phyloP scores from a whole-genome alignment of 2,888 invertebrate genomes.

The Leptopilina syphax region DNA sequence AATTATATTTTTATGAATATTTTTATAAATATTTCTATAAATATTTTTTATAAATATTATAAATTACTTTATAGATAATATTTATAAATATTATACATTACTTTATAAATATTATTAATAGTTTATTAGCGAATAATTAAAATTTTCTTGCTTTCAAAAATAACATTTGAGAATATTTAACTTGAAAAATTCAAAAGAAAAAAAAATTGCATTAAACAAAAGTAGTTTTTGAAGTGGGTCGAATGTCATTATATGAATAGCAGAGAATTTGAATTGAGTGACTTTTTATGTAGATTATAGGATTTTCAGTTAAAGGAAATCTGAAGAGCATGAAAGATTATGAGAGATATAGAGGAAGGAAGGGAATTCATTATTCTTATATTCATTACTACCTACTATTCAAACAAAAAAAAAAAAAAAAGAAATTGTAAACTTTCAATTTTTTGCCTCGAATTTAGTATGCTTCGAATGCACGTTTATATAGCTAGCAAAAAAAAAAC shows the following conservation, averaged over 20 bases:
- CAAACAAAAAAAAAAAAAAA: not conserved
- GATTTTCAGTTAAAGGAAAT: not conserved
- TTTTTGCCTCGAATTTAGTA: slow-evolving; percentile 22
- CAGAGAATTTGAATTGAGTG: slow-evolving; percentile 1
- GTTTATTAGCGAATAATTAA: too few species aligned
- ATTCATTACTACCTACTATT: not conserved
- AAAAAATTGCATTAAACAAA: too few species aligned
- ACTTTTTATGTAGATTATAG: not conserved
- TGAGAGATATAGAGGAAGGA: slow-evolving; percentile 30
- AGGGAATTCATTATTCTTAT: slow-evolving; percentile 27
- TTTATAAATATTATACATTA: too few species aligned
- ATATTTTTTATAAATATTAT: too few species aligned
- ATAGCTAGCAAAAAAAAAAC: slow-evolving; percentile 14
- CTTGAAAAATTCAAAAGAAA: too few species aligned
- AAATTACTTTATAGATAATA: too few species aligned
- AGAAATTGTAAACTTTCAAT: slow-evolving; percentile 10
- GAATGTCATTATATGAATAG: not conserved
- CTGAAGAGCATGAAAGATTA: slow-evolving; percentile 2
- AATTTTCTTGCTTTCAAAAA: too few species aligned
- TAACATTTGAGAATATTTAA: too few species aligned
- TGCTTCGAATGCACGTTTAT: slow-evolving; percentile 36
- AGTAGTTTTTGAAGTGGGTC: too few species aligned
- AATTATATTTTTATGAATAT: too few species aligned
- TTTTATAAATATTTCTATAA: too few species aligned
- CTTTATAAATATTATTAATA: too few species aligned